Base-by-base conservation (phyloP, 1,140 invertebrate species). In the Colletes gigas region DNA sequence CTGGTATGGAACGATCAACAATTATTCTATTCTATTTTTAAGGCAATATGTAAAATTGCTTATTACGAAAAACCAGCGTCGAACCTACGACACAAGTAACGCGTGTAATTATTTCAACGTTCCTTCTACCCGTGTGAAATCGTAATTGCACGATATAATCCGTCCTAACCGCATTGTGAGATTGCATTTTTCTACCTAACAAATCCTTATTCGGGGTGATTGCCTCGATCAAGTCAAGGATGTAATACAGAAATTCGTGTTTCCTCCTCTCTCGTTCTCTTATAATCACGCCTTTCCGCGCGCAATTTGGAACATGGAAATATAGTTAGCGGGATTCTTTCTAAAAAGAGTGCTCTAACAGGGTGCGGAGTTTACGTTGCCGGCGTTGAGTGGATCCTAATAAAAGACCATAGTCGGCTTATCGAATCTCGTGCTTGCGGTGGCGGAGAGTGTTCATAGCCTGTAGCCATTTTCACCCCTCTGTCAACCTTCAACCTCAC, bases 351-450 rank as follows among this genome's bases (percentile, higher is more conserved):
- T 52, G 59, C 8, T 17, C 59, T 14, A 80, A 75, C 62, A 66
- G 78, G 71, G 71, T 44, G 74, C 17, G 72, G 55, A 76, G 66
- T 63, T 70, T 75, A 75, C 78, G 78, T 52, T 74, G 74, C 66
- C 74, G 70, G 73, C 71, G 83, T 75, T 73, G 81, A 87, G 77
- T 84, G 76, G 77, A 86, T 88, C 72, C 79, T 85, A 88, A 88
- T 88, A 88, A 84, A 84, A 84, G 85, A 66, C 71, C 77, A 69
- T 84, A 82, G 78, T 70, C 73, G 84, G 84, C 84, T 88, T 88
- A 88, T 88, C 86, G 86, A 83, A 88, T 88, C 79, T 78, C 62
- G 78, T 75, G 78, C 77, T 86, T 86, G 86, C 80, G 84, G 86
- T 84, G 75, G 68, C 80, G 77, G 62, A 75, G 78, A 78, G 70